Conservation (phyloP, 2,797 vertebrate species). For the Cephalopachus bancanus region DNA sequence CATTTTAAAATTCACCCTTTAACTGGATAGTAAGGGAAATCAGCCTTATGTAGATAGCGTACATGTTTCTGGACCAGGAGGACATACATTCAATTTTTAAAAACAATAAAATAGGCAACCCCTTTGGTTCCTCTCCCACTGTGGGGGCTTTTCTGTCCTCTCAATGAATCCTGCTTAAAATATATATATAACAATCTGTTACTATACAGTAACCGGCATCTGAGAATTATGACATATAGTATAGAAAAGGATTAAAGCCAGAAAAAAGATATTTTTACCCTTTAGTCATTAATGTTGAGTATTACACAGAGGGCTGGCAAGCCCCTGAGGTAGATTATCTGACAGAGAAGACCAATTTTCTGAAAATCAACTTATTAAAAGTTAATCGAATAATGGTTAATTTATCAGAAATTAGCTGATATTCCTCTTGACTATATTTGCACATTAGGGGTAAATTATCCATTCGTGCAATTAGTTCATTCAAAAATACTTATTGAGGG, state of each 20-base stretch:
- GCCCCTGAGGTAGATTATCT: neutral
- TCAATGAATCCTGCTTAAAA: too few species aligned
- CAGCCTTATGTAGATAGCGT: neutral
- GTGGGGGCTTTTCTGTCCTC: too few species aligned
- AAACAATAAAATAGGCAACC: neutral
- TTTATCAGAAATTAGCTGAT: neutral
- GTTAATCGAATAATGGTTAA: neutral
- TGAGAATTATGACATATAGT: neutral
- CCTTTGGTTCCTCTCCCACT: too few species aligned
- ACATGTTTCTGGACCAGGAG: neutral
- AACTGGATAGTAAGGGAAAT: neutral
- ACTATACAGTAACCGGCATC: neutral
- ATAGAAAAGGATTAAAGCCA: neutral
- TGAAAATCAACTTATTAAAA: conserved; percentile 41
- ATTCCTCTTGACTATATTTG: conserved; percentile 40
- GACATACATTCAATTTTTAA: conserved; percentile 6
- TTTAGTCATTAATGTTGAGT: conserved; percentile 42
- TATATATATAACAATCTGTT: neutral
- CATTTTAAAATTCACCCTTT: conserved; percentile 11
- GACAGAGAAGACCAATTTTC: neutral
- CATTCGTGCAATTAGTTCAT: neutral
- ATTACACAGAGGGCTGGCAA: neutral
- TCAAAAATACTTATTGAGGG: neutral
- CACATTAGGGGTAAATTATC: neutral
- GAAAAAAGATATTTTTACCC: neutral